Evolutionary conservation across 2,797 vertebrate species (phyloP).

Genomic region (Triplophysa yarkandensis): DNA sequence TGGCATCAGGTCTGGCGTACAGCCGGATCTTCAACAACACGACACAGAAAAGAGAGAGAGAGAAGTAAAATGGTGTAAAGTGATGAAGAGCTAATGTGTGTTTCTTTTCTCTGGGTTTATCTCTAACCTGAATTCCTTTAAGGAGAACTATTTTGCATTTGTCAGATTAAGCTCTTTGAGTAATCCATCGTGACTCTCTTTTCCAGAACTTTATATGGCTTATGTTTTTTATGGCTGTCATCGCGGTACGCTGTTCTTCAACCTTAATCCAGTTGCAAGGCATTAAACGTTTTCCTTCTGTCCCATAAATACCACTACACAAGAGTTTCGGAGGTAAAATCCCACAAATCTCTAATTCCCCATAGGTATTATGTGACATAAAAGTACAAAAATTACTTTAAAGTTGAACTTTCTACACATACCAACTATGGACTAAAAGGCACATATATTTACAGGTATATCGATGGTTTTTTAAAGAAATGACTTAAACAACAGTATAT

Average conservation of each 20-base stretch:
- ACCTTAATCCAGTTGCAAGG: not conserved
- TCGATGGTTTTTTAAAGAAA: no score
- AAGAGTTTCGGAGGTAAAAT: no score
- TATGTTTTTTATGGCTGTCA: not conserved
- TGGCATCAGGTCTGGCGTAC: constrained; percentile 85
- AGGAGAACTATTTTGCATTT: constrained; percentile 11
- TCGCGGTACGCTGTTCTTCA: not conserved
- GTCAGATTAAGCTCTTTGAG: constrained; percentile 7
- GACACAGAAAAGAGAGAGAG: constrained; percentile 20
- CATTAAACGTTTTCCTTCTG: not conserved
- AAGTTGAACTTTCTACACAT: no score
- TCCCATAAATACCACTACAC: not conserved
- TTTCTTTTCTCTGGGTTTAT: not conserved
- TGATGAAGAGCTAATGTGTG: not conserved
- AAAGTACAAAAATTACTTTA: no score
- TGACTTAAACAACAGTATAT: no score
- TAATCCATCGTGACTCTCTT: not conserved
- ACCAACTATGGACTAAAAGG: no score
- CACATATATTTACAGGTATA: no score
- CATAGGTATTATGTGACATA: no score
- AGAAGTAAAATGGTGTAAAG: not conserved
- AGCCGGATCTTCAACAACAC: constrained; percentile 78
- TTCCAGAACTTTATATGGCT: not conserved
- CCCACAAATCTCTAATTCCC: no score
- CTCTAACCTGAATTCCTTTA: not conserved